Conservation (phyloP, 2,888 invertebrate species). For the Dermolepida albohirtum region DNA sequence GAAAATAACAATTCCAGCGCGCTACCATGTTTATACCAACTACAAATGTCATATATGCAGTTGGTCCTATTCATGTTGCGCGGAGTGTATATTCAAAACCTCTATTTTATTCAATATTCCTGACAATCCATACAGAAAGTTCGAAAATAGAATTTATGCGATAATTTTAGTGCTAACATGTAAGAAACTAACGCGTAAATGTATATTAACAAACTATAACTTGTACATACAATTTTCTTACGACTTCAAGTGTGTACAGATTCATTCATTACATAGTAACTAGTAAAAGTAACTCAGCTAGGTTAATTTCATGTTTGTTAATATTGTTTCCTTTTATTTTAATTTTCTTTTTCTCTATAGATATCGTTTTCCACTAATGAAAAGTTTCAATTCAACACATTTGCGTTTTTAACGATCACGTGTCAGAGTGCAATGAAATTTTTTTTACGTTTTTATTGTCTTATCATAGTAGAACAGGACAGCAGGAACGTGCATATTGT, state of each 20-base stretch:
- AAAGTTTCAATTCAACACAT: conserved; percentile 28
- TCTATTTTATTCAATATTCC: not conserved
- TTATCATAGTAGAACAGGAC: too few relatives aligned
- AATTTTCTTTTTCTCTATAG: conserved; percentile 1
- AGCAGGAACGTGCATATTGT: too few relatives aligned
- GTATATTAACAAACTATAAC: conserved; percentile 30
- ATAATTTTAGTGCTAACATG: conserved; percentile 38
- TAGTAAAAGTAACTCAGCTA: conserved; percentile 37
- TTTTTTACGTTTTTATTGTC: too few relatives aligned
- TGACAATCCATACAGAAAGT: conserved; percentile 6
- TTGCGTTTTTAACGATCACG: conserved; percentile 15
- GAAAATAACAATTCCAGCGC: too few relatives aligned
- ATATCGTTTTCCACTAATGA: conserved; percentile 10
- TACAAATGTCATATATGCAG: too few relatives aligned
- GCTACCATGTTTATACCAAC: too few relatives aligned
- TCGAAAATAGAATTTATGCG: conserved; percentile 4
- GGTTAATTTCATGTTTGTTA: not conserved
- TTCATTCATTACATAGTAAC: conserved; percentile 22
- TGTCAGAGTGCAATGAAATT: too few relatives aligned
- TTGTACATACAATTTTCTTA: conserved; percentile 6
- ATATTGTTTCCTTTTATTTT: conserved; percentile 7
- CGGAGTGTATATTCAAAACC: too few relatives aligned
- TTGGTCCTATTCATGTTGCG: too few relatives aligned
- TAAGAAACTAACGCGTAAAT: conserved; percentile 29
- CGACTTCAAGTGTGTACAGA: conserved; percentile 17